Evolutionary conservation across 2,888 invertebrate genomes (phyloP).

Genomic region (Lissocephala sabroskyi): DNA sequence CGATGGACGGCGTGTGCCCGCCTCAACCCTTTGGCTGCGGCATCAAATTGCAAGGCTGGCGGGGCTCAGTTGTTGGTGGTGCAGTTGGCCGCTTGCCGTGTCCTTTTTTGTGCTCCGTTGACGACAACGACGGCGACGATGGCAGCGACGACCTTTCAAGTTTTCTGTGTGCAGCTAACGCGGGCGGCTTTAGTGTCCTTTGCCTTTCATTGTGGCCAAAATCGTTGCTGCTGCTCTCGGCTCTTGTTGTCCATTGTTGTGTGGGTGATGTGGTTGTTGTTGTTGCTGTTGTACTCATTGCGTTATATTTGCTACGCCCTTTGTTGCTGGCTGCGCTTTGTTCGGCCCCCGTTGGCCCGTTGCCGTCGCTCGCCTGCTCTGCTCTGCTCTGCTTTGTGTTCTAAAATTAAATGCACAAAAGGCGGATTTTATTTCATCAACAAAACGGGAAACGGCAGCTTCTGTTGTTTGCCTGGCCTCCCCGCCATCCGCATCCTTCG

Average conservation of each 20-base stretch:
- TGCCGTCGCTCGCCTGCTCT: not conserved
- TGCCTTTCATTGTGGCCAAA: too few species aligned
- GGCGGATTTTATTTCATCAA: slow-evolving; percentile 65
- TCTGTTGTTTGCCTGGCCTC: slow-evolving; percentile 57
- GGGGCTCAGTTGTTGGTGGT: slow-evolving; percentile 19
- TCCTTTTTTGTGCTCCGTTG: not conserved
- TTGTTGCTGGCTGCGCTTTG: slow-evolving; percentile 60
- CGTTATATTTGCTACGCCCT: slow-evolving; percentile 57
- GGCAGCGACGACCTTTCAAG: slow-evolving; percentile 37
- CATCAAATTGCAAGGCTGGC: slow-evolving; percentile 55
- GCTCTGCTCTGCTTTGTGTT: slow-evolving; percentile 22
- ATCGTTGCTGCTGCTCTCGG: not conserved
- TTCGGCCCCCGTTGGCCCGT: slow-evolving; percentile 38
- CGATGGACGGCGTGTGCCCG: not conserved
- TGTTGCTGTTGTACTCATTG: slow-evolving; percentile 25
- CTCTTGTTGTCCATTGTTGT: slow-evolving; percentile 36
- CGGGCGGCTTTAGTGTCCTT: not conserved
- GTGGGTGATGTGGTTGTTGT: slow-evolving; percentile 42
- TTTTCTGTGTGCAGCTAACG: slow-evolving; percentile 42
- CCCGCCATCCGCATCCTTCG: not conserved
- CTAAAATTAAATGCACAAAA: slow-evolving; percentile 67
- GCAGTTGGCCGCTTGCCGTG: slow-evolving; percentile 37
- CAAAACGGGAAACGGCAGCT: slow-evolving; percentile 63
- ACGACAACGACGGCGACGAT: slow-evolving; percentile 10
- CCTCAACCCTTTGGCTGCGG: slow-evolving; percentile 40